Evolutionary conservation across 2,797 vertebrate species (phyloP).

Genomic region (Ceyx erithaca): DNA sequence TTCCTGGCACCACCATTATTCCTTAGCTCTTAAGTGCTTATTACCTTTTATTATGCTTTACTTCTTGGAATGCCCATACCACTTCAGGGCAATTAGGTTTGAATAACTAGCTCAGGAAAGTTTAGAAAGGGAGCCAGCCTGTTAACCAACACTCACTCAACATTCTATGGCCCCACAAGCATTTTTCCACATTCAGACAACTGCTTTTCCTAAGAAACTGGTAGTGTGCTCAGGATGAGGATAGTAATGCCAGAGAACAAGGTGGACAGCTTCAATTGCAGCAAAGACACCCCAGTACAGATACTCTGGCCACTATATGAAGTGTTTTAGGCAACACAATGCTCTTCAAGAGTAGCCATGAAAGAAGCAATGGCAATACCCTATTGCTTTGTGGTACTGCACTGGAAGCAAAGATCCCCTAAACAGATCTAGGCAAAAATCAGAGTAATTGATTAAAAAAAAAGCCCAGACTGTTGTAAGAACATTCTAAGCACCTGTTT

Average conservation of each 20-base stretch:
- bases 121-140: not conserved
- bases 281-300: not conserved
- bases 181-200: not conserved
- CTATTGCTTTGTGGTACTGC: not conserved
- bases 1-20: not conserved
- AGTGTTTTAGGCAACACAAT: not conserved
- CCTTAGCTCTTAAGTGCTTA: not conserved
- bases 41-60: not conserved
- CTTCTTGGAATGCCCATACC: not conserved
- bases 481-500: not conserved
- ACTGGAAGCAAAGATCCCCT: not conserved
- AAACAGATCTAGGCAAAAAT: not conserved
- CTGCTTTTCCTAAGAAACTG: not conserved
- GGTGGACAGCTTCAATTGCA: not conserved
- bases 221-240: not conserved
- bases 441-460: not conserved
- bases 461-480: not conserved
- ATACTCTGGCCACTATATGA: not conserved
- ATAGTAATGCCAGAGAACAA: not conserved
- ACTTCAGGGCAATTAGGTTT: not conserved
- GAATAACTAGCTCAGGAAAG: not conserved
- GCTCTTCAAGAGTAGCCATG: not conserved
- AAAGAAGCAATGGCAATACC: not conserved
- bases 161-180: fast-evolving
- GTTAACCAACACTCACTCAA: not conserved